Evolutionary conservation across 92 coral and sea anemone genomes (phyloP), one percentile per base, ranked within the genome.

Genomic region (Hydrozoanthus gracilis): DNA sequence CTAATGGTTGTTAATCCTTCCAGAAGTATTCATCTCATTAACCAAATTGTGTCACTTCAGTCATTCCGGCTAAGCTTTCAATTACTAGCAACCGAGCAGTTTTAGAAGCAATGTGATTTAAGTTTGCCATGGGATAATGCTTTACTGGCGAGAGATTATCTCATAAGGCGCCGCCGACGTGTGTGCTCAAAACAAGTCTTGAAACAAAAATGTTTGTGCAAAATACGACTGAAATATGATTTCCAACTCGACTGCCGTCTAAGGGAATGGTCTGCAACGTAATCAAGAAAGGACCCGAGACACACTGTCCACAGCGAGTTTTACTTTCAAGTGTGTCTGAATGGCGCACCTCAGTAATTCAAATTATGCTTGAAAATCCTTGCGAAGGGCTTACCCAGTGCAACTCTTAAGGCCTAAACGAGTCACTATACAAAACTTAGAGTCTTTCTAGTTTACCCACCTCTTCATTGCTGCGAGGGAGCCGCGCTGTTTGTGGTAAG

Each of bases 1-100:
- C 5, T 48, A 35, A 11, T 35, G 27, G 73, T 17, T 7, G 73
- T 68, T 68, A 68, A 68, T 68, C 73, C 73, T 68, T 68, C 44
- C 73, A 68, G 12, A 66, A 68, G 73, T 39, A 68, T 68, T 68
- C 47, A 68, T 35, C 73, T 68, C 73, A 68, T 68, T 68, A 68
- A 68, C 4, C 73, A 20, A 68, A 68, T 68, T 68, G 44, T 48
- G 2, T 14, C 73, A 27, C 15, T 68, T 68, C 73, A 68, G 44
- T 17, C 47, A 10, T 8, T 68, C 48, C 5, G 9, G 13, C 27
- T 47, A 27, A 15, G 9, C 44, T 68, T 68, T 7, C 27, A 6
- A 3, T 68, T 27, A 18, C 27, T 48, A 68, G 14, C 3, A 20
- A 4, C 6, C 4, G 44, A 45, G 27, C 10, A 8, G 27, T 35